These are phyloP conservation scores for Priocnemis perturbator DNA, from an alignment of 2,888 invertebrate species.

Conservation along the genomic window DNA sequence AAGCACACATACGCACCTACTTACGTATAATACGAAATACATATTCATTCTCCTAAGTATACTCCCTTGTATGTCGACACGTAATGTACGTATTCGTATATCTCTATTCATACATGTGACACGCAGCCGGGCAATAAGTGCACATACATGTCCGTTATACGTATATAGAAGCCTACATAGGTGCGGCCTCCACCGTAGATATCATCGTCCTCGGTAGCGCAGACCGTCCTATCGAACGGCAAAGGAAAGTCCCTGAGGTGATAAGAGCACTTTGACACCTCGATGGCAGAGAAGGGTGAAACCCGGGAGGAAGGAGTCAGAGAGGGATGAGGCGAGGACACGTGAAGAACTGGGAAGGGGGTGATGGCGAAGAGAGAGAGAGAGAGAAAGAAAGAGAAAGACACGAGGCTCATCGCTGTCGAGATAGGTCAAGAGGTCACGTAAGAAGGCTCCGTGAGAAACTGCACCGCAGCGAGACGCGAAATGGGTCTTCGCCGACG, in stretches of 20 bases:
- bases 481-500: conserved; percentile 8
- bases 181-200: background rate
- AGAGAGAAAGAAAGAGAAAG: too few species aligned
- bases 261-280: conserved; percentile 34
- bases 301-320: background rate
- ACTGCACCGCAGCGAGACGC: conserved; percentile 20
- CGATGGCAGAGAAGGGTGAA: conserved; percentile 6
- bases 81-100: background rate
- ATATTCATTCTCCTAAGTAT: background rate
- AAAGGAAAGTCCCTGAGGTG: conserved; percentile 29
- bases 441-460: conserved; percentile 20
- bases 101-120: too few species aligned
- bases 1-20: background rate
- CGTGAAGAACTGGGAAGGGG: conserved; percentile 5
- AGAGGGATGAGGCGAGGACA: background rate
- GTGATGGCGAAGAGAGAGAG: conserved; percentile 7
- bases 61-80: background rate
- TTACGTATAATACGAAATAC: background rate
- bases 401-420: conserved; percentile 11
- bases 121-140: background rate
- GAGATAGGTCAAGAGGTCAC: conserved; percentile 31
- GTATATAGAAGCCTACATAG: background rate
- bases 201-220: conserved; percentile 28
- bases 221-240: conserved; percentile 25
- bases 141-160: background rate